Conservation (phyloP, 2,797 vertebrate genomes). For the Pyrocephalus nanus region DNA sequence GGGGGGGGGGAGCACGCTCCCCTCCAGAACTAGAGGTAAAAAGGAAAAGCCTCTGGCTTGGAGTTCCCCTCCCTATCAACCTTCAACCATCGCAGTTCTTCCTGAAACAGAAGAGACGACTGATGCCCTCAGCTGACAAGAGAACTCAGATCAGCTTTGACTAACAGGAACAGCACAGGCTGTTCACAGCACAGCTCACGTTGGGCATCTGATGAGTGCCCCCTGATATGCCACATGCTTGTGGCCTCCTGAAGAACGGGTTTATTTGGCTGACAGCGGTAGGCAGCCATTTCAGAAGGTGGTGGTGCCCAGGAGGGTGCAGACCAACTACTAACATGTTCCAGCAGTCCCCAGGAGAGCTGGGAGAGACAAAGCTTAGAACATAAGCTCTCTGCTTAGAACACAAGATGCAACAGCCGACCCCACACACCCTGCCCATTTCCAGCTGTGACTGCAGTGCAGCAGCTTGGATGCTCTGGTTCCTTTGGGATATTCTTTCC, state of each 20-base stretch:
- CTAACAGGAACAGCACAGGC: neutral
- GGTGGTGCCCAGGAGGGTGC: neutral
- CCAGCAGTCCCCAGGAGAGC: neutral
- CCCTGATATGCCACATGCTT: neutral
- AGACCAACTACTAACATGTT: neutral
- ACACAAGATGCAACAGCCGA: neutral
- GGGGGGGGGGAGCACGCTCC: too few species aligned
- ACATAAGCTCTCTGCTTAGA: too few species aligned
- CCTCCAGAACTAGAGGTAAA: too few species aligned
- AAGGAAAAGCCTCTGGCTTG: too few species aligned
- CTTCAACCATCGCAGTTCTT: neutral
- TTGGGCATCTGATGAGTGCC: neutral
- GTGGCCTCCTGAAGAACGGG: neutral
- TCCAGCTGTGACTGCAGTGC: neutral
- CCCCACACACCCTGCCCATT: accelerated
- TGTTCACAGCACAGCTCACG: neutral
- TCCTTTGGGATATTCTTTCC: neutral
- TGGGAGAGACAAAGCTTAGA: neutral
- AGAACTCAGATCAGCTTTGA: neutral
- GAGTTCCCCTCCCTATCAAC: too few species aligned
- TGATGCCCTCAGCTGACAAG: neutral
- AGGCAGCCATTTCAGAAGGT: neutral
- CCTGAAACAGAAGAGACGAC: neutral
- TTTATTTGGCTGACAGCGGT: neutral
- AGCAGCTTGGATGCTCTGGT: neutral